Percentiles rank a stretch among this genome's conserved stretches.
These are phyloP conservation scores for Pocillopora meandrina DNA, from an alignment of 92 coral and sea anemone species.

Conservation along the genomic window DNA sequence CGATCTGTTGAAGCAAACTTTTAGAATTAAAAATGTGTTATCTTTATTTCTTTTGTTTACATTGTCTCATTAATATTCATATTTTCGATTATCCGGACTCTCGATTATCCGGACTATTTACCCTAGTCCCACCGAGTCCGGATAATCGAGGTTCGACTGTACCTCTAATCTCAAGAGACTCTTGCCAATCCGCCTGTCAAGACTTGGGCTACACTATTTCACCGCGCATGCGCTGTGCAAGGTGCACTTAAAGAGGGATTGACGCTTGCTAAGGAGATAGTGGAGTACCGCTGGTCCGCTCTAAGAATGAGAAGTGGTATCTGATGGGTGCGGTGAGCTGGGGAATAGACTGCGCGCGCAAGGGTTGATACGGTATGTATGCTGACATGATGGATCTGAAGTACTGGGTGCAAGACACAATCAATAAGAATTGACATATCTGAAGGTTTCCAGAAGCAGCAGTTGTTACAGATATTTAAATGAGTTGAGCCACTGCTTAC, in stretches of 20 bases:
- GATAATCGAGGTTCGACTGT: no score
- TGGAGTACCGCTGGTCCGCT: conserved; percentile 84
- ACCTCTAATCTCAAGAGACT: conserved; percentile 58
- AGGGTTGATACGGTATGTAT: conserved; percentile 80
- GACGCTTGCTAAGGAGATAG: conserved; percentile 92
- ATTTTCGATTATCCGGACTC: no score
- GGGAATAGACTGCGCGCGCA: conserved; percentile 90
- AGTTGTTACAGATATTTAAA: neutral
- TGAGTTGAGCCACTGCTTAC: neutral
- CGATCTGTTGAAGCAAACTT: no score
- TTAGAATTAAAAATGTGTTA: no score
- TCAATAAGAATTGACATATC: neutral
- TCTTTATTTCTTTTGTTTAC: no score
- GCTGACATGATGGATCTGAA: conserved; percentile 80
- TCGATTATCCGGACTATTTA: no score
- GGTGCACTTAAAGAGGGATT: conserved; percentile 69
- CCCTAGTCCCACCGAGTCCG: no score
- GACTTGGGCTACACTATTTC: conserved; percentile 74
- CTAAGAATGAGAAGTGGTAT: conserved; percentile 58
- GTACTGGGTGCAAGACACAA: conserved; percentile 77
- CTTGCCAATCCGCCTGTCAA: conserved; percentile 55
- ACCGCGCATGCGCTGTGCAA: conserved; percentile 87
- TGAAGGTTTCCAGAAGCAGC: neutral
- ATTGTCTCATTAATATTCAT: no score
- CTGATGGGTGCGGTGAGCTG: conserved; percentile 81